A percentile compares a stretch with the other conserved stretches of the same genome.
Evolutionary conservation across 2,888 invertebrate genomes (phyloP).

Genomic region (Aleiodes testaceus): DNA sequence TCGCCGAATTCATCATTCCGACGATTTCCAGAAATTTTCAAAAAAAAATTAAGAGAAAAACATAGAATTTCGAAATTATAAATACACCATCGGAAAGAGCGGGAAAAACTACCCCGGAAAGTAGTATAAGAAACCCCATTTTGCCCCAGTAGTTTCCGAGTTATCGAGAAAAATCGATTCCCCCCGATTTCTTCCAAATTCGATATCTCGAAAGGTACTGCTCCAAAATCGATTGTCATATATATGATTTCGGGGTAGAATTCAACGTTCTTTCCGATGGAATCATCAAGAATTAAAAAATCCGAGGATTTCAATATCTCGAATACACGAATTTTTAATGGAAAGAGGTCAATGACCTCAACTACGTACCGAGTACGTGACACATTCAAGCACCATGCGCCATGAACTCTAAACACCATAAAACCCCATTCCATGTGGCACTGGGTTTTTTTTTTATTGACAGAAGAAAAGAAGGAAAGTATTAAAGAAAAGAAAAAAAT

Average conservation of each 20-base stretch:
- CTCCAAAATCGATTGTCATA: neutral
- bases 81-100: neutral
- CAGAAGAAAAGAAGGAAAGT: slow-evolving; percentile 18
- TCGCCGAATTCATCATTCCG: slow-evolving; percentile 77
- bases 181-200: neutral
- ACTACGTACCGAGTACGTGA: slow-evolving; percentile 10
- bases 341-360: neutral
- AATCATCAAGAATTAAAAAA: neutral
- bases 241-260: neutral
- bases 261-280: neutral
- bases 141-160: too few species aligned
- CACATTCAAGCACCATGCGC: slow-evolving; percentile 35
- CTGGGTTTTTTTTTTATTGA: slow-evolving; percentile 1
- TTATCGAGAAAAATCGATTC: neutral
- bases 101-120: too few species aligned
- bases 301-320: neutral
- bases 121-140: too few species aligned
- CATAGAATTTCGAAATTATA: neutral
- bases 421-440: slow-evolving; percentile 39
- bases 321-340: too few species aligned
- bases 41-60: neutral
- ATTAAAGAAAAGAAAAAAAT: neutral
- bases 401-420: slow-evolving; percentile 51
- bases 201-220: neutral
- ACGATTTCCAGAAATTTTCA: neutral